Percentiles rank a stretch among this genome's conserved stretches.
Evolutionary conservation across 1,140 invertebrate species (phyloP).

Genomic region (Asobara japonica): DNA sequence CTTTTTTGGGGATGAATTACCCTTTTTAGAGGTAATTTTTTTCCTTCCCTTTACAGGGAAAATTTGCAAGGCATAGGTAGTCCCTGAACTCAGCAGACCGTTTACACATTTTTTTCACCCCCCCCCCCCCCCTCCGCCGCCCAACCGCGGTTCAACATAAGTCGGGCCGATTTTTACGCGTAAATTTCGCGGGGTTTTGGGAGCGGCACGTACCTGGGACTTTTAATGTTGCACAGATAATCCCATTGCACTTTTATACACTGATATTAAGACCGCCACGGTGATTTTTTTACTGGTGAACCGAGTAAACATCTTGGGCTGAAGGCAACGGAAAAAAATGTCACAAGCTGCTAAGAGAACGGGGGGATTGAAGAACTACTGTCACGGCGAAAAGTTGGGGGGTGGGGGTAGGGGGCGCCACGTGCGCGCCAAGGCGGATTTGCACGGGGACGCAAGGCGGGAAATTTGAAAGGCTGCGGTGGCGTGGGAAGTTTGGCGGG

Average conservation of each 20-base stretch:
- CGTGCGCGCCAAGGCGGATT: background rate
- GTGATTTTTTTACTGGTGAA: constrained; percentile 51
- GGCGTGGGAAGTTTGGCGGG: too few species aligned
- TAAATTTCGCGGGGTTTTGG: background rate
- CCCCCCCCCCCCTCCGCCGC: background rate
- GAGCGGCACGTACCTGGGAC: constrained; percentile 48
- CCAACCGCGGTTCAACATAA: background rate
- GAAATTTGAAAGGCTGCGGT: too few species aligned
- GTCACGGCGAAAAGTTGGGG: constrained; percentile 43
- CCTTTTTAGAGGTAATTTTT: background rate
- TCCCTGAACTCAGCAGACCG: constrained; percentile 17
- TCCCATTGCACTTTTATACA: constrained; percentile 50
- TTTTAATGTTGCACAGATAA: constrained; percentile 48
- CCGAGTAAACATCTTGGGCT: constrained; percentile 61
- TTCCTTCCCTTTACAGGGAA: background rate
- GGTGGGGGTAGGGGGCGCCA: constrained; percentile 2
- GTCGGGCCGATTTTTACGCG: background rate
- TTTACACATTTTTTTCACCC: constrained; percentile 23
- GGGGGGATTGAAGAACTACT: constrained; percentile 52
- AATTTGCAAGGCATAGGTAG: constrained; percentile 14
- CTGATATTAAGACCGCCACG: constrained; percentile 50
- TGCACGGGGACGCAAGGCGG: too few species aligned
- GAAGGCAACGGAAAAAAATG: constrained; percentile 62
- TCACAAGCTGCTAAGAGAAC: constrained; percentile 60
- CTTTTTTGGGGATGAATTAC: background rate